phyloP scores from a whole-genome alignment of 2,888 invertebrate genomes.

The Pachycephus smyrnensis region DNA sequence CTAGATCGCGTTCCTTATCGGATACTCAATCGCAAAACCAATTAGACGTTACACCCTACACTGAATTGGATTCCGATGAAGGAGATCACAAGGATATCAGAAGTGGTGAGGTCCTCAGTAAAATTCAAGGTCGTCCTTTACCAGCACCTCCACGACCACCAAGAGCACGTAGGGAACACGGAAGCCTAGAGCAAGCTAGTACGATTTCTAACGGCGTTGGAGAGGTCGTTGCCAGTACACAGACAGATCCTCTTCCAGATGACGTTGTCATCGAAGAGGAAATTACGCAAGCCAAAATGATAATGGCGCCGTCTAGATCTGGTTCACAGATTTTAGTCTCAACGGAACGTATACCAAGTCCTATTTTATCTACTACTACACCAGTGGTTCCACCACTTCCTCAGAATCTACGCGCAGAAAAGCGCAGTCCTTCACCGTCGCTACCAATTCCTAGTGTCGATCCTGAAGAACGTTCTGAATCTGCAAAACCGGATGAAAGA shows the following conservation, averaged over 20 bases:
- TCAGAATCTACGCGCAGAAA: not conserved
- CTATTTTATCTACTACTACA: constrained; percentile 37
- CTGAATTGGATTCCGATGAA: constrained; percentile 73
- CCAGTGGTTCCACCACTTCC: constrained; percentile 53
- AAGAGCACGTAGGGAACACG: constrained; percentile 71
- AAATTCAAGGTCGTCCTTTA: constrained; percentile 87
- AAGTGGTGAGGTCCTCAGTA: constrained; percentile 81
- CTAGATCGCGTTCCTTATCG: constrained; percentile 67
- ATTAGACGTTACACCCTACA: constrained; percentile 69
- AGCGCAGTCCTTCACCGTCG: not conserved
- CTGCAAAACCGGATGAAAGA: not conserved
- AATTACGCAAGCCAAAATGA: constrained; percentile 58
- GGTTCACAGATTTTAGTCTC: constrained; percentile 62
- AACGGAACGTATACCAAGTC: constrained; percentile 58
- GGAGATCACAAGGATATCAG: constrained; percentile 74
- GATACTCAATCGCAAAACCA: constrained; percentile 26
- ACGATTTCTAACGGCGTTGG: constrained; percentile 62
- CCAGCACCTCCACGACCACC: constrained; percentile 90
- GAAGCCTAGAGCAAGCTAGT: constrained; percentile 34
- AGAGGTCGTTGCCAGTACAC: constrained; percentile 84
- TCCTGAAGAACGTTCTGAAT: not conserved
- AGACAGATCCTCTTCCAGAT: constrained; percentile 87
- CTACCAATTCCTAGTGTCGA: not conserved
- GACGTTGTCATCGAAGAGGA: constrained; percentile 71
- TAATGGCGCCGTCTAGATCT: constrained; percentile 56